Percentiles rank a stretch among this genome's conserved stretches.
Evolutionary conservation across 2,888 invertebrate species (phyloP).

Genomic region (Serripes groenlandicus): DNA sequence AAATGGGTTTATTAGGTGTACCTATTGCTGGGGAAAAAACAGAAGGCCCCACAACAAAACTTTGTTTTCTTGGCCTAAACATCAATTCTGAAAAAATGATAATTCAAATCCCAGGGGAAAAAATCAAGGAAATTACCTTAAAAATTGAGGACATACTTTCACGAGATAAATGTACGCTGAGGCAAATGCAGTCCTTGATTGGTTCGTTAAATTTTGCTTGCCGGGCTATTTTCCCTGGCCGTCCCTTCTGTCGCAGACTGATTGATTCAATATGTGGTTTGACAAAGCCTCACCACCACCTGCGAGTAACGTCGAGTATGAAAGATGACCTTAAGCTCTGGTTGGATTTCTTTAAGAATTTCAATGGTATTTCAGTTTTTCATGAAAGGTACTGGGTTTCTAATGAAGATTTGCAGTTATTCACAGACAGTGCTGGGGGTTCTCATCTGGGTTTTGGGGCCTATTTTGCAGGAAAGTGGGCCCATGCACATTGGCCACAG

Average conservation of each 20-base stretch:
- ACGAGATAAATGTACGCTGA: constrained; percentile 20
- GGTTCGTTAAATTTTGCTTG: constrained; percentile 46
- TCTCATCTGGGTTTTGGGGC: constrained; percentile 48
- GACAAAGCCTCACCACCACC: constrained; percentile 49
- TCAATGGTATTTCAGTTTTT: constrained; percentile 34
- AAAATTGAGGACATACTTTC: constrained; percentile 10
- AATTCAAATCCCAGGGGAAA: constrained; percentile 29
- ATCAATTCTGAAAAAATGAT: constrained; percentile 32
- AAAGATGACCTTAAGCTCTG: constrained; percentile 37
- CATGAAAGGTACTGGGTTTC: constrained; percentile 44
- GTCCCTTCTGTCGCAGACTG: constrained; percentile 39
- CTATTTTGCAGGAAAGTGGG: constrained; percentile 15
- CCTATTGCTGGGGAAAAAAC: constrained; percentile 37
- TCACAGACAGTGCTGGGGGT: constrained; percentile 41
- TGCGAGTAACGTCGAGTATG: constrained; percentile 31
- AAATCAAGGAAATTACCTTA: constrained; percentile 31
- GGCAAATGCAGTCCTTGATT: constrained; percentile 44
- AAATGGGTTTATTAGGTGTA: background rate
- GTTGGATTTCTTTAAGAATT: constrained; percentile 31
- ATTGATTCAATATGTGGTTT: constrained; percentile 46
- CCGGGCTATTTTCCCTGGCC: constrained; percentile 38
- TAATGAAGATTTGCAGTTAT: constrained; percentile 45
- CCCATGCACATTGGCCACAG: constrained; percentile 29
- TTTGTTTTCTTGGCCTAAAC: constrained; percentile 40
- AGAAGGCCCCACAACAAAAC: constrained; percentile 14